Percentiles rank a stretch among this genome's conserved stretches.
These are phyloP conservation scores for Serripes groenlandicus DNA, from an alignment of 2,888 invertebrate genomes.

Conservation along the genomic window DNA sequence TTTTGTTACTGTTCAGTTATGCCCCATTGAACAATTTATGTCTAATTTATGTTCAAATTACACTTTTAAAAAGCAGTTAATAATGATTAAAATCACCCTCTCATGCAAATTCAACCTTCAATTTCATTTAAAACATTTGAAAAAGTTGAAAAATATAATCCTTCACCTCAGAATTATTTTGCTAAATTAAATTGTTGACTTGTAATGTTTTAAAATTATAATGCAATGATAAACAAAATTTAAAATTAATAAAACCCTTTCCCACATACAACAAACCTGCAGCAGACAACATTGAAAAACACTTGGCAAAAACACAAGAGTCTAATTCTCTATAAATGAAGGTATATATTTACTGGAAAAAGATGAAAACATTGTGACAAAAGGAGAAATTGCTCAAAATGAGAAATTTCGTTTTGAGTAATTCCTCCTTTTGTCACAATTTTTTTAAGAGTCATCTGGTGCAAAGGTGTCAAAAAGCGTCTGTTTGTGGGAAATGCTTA, in stretches of 20 bases:
- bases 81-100: conserved; percentile 14
- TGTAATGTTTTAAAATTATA: no score
- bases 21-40: conserved; percentile 15
- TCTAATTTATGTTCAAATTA: conserved; percentile 2
- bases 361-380: neutral
- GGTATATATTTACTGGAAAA: neutral
- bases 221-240: no score
- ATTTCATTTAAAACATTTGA: neutral
- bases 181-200: no score
- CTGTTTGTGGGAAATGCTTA: neutral
- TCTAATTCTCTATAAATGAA: no score
- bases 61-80: conserved; percentile 13
- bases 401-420: neutral
- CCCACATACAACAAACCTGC: no score
- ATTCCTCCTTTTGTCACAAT: neutral
- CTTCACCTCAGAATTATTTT: no score
- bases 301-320: no score
- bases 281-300: no score
- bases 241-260: no score
- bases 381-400: neutral
- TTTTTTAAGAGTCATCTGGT: neutral
- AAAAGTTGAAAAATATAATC: no score
- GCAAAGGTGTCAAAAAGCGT: neutral
- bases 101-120: neutral
- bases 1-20: conserved; percentile 10